Base-by-base conservation (phyloP, 92 coral and sea anemone species). In the Umimayanthus kanabou region DNA sequence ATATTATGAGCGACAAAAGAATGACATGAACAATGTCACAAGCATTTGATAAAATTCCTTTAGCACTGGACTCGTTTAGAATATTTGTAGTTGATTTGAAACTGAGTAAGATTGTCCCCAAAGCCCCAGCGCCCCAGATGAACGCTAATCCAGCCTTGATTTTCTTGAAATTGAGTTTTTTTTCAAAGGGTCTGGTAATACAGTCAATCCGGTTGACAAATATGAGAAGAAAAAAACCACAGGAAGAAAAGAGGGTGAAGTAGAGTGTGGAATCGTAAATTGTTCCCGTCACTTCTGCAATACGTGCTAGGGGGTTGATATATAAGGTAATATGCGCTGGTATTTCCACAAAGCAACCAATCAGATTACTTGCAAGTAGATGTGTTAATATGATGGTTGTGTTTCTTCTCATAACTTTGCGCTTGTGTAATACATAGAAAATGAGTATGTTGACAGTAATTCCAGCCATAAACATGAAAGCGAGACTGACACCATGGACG, bases 341-440 rank as follows among this genome's bases (percentile, higher is more conserved):
- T 25, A 70, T 72, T 53, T 83, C 87, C 39, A 28, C 25, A 25
- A 70, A 70, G 65, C 78, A 83, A 10, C 87, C 87, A 83, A 83
- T 70, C 43, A 83, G 87, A 49, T 83, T 83, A 70, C 77, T 67
- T 13, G 64, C 9, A 15, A 83, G 66, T 18, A 83, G 73, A 83
- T 83, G 87, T 28, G 61, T 83, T 53, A 69, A 45, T n/a, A 83
- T 83, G 11, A 69, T 76, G 29, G 87, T 25, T 72, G 87, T 83
- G 64, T 72, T 83, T 83, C 23, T 83, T 49, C 61, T 45, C 55
- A 83, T 42, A 6, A 70, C 42, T 22, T 45, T 83, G 25, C 87
- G 87, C 37, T 43, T 70, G 77, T 78, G 78, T 49, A 83, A 55
- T 10, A 69, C 78, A 7, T 45, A 66, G 10, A 83, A 50, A 26